Evolutionary conservation across 2,888 invertebrate species (phyloP).

Genomic region (Diplazon laetatorius): DNA sequence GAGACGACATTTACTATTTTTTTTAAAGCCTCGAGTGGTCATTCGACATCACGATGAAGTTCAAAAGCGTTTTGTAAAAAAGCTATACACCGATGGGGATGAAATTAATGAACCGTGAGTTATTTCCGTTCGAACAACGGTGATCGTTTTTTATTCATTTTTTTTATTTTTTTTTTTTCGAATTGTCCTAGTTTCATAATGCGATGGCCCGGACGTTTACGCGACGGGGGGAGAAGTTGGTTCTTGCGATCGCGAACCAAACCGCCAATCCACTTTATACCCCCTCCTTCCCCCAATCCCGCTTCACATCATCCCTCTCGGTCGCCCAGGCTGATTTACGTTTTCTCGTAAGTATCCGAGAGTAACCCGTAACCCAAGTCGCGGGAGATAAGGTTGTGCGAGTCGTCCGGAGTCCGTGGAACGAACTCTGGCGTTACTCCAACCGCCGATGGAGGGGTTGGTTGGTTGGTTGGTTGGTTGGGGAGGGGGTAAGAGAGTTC

Average conservation of each 20-base stretch:
- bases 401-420: conserved; percentile 53
- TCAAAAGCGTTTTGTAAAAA: too few species aligned
- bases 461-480: too few species aligned
- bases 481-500: too few species aligned
- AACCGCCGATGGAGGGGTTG: conserved; percentile 49
- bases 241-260: conserved; percentile 47
- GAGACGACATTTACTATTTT: too few species aligned
- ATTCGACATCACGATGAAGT: too few species aligned
- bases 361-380: conserved; percentile 69
- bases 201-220: conserved; percentile 51
- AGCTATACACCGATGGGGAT: too few species aligned
- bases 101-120: too few species aligned
- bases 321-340: conserved; percentile 71
- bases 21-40: too few species aligned
- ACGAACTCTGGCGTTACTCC: conserved; percentile 65
- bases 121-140: neutral
- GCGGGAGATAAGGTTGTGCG: conserved; percentile 69
- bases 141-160: too few species aligned
- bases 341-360: conserved; percentile 72
- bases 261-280: conserved; percentile 43
- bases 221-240: too few species aligned
- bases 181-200: neutral
- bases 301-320: conserved; percentile 33
- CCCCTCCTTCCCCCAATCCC: too few species aligned
- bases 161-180: too few species aligned